Conservation (phyloP, 2,888 invertebrate species). For the Luperina testacea region DNA sequence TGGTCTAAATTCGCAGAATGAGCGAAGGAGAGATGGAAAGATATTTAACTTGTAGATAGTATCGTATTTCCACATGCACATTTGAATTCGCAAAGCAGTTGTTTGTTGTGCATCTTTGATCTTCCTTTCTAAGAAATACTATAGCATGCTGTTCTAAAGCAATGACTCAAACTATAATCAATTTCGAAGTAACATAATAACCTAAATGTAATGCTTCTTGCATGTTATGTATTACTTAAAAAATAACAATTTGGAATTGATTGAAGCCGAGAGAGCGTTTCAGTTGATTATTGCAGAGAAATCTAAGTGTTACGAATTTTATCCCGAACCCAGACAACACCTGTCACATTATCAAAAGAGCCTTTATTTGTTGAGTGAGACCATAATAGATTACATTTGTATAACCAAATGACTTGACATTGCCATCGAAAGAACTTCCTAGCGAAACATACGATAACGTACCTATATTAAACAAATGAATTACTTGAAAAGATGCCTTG, state of each 20-base stretch:
- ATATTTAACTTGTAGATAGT: constrained; percentile 3
- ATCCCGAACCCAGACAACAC: not conserved
- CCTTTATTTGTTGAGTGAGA: not conserved
- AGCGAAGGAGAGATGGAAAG: not conserved
- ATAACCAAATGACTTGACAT: not conserved
- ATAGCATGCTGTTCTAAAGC: not conserved
- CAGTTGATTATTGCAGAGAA: constrained; percentile 14
- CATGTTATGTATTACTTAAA: constrained; percentile 34
- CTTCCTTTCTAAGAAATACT: constrained; percentile 12
- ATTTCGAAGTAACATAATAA: not conserved
- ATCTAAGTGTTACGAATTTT: constrained; percentile 19
- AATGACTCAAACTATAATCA: not conserved
- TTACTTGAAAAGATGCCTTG: not conserved
- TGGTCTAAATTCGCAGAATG: not conserved
- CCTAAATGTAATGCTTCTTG: constrained; percentile 7
- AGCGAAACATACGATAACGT: not conserved
- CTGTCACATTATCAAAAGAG: not conserved
- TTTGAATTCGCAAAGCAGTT: constrained; percentile 14
- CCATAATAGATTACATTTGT: not conserved
- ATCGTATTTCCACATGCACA: constrained; percentile 9
- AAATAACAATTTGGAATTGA: constrained; percentile 26
- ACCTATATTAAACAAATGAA: not conserved
- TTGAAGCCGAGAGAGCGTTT: constrained; percentile 12
- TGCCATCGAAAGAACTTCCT: not conserved
- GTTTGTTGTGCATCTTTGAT: constrained; percentile 3